Conservation (phyloP, 2,797 vertebrate genomes). For the Podarcis lilfordi region DNA sequence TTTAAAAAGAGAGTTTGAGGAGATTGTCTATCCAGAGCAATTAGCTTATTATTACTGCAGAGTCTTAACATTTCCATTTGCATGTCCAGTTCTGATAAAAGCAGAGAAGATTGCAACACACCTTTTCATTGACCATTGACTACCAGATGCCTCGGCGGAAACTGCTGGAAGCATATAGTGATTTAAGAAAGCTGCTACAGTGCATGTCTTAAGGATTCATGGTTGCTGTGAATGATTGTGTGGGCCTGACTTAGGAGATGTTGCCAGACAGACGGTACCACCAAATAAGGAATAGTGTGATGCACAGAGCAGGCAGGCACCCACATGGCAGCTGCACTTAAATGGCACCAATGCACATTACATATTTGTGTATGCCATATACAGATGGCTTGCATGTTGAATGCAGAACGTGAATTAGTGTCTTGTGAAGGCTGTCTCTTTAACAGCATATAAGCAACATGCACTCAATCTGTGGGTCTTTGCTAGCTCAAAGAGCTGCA, state of each 20-base stretch:
- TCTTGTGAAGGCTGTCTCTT: background rate
- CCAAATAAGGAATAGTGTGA: background rate
- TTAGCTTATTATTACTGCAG: background rate
- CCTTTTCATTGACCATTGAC: background rate
- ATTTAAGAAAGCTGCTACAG: slow-evolving; percentile 10
- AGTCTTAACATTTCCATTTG: background rate
- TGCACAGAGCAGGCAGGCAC: background rate
- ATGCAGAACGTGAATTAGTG: background rate
- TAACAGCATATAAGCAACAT: background rate
- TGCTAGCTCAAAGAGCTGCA: background rate
- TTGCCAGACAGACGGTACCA: background rate
- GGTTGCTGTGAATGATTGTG: background rate
- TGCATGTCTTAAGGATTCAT: background rate
- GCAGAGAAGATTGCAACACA: background rate
- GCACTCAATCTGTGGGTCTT: background rate
- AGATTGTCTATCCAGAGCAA: background rate
- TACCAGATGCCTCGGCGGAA: slow-evolving; percentile 8
- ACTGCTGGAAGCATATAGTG: background rate
- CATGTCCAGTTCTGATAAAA: background rate
- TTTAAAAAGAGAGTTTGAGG: background rate
- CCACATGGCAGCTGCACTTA: background rate
- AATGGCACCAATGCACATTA: background rate
- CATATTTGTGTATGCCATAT: background rate
- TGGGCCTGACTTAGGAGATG: background rate
- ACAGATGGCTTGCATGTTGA: background rate